phyloP scores from a whole-genome alignment of 2,888 invertebrate species.

The Sericinus montela region DNA sequence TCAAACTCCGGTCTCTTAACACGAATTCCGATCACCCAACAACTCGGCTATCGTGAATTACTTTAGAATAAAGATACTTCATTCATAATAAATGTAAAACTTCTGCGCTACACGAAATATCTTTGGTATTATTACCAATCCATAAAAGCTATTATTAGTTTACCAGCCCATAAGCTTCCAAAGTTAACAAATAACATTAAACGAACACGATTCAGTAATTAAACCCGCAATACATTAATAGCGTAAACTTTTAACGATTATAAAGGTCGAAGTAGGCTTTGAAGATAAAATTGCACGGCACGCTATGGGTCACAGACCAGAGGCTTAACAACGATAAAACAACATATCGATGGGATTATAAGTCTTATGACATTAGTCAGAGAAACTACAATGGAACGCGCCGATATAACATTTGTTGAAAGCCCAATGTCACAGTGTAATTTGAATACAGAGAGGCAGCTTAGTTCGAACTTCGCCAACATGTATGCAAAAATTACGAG shows the following conservation, averaged over 20 bases:
- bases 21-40: too few species aligned
- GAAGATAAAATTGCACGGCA: conserved; percentile 11
- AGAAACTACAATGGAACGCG: conserved; percentile 1
- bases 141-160: too few species aligned
- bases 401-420: background rate
- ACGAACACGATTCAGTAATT: background rate
- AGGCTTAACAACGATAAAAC: conserved; percentile 11
- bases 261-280: background rate
- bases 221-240: background rate
- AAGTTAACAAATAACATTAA: background rate
- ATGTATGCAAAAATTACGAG: conserved; percentile 19
- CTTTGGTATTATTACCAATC: too few species aligned
- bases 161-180: too few species aligned
- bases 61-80: too few species aligned
- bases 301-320: conserved; percentile 7
- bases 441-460: conserved; percentile 19
- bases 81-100: too few species aligned
- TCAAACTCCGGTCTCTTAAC: too few species aligned
- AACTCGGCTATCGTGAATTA: too few species aligned
- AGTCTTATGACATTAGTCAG: background rate
- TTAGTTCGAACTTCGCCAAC: conserved; percentile 13
- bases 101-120: too few species aligned
- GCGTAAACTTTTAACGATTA: conserved; percentile 2
- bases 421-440: conserved; percentile 13
- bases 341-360: background rate